Evolutionary conservation across 2,797 vertebrate genomes (phyloP).

Genomic region (Allobates femoralis): DNA sequence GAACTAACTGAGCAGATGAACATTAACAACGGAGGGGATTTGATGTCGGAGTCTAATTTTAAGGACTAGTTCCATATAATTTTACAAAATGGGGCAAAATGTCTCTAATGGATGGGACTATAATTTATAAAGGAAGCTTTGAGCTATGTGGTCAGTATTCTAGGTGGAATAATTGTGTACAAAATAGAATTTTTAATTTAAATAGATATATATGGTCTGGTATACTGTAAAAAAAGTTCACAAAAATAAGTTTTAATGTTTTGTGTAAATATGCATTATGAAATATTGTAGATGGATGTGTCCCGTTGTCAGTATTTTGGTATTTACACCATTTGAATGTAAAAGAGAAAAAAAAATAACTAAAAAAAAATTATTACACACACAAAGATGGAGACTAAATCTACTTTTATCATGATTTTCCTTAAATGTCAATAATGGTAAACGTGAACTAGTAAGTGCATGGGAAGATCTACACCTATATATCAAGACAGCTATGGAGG

Average conservation of each 20-base stretch:
- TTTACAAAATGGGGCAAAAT: slow-evolving; percentile 18
- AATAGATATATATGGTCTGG: slow-evolving; percentile 45
- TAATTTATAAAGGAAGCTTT: slow-evolving; percentile 64
- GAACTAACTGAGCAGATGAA: slow-evolving; percentile 74
- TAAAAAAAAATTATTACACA: slow-evolving; percentile 33
- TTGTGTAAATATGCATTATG: slow-evolving; percentile 58
- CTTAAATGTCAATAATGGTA: neutral
- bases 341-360: neutral
- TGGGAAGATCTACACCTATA: neutral
- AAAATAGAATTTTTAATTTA: slow-evolving; percentile 55
- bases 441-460: neutral
- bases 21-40: slow-evolving; percentile 85
- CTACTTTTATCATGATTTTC: neutral
- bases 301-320: slow-evolving; percentile 32
- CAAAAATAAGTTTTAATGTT: slow-evolving; percentile 22
- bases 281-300: slow-evolving; percentile 54
- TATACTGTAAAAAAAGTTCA: slow-evolving; percentile 54
- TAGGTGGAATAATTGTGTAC: slow-evolving; percentile 63
- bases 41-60: slow-evolving; percentile 83
- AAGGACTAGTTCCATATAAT: slow-evolving; percentile 63
- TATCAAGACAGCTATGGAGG: no score
- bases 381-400: neutral
- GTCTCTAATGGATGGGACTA: slow-evolving; percentile 19
- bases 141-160: slow-evolving; percentile 64
- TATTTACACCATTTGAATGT: slow-evolving; percentile 47